A percentile compares a stretch with the other conserved stretches of the same genome.
These are phyloP conservation scores for Phytoseiulus persimilis DNA, from an alignment of 2,888 invertebrate species.

Conservation along the genomic window DNA sequence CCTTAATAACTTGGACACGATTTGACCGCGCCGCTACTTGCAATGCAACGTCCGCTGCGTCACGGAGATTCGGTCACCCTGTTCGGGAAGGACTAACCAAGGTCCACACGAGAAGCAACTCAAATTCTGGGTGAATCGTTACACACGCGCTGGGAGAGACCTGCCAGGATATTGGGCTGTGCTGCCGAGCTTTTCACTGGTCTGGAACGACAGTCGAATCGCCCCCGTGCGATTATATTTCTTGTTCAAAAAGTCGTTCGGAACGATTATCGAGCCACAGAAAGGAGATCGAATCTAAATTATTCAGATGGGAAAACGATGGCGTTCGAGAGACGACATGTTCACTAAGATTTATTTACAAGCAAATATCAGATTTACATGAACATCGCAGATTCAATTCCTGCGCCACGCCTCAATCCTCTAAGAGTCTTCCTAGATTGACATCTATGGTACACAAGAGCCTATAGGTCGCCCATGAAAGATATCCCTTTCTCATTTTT, in stretches of 20 bases:
- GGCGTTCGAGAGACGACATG: background rate
- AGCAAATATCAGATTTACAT: background rate
- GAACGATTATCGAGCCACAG: no score
- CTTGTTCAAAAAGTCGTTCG: no score
- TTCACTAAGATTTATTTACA: background rate
- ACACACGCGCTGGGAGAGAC: background rate
- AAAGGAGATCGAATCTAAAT: no score
- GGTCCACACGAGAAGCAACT: background rate
- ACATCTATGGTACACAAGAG: background rate
- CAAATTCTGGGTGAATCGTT: background rate
- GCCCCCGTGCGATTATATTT: no score
- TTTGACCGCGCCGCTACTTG: background rate
- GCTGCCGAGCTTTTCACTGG: no score
- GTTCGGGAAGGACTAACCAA: background rate
- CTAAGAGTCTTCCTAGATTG: background rate
- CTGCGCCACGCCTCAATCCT: background rate
- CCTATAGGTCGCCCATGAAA: background rate
- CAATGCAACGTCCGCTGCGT: background rate
- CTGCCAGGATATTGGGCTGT: no score
- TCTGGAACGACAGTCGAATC: no score
- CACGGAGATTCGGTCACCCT: background rate
- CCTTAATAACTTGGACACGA: background rate
- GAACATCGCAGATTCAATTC: background rate
- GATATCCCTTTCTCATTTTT: background rate
- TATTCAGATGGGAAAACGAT: background rate